A percentile compares a stretch with the other conserved stretches of the same genome.
phyloP scores from a whole-genome alignment of 2,113 vertebrate genomes.

The Cyprinodon tularosa region DNA sequence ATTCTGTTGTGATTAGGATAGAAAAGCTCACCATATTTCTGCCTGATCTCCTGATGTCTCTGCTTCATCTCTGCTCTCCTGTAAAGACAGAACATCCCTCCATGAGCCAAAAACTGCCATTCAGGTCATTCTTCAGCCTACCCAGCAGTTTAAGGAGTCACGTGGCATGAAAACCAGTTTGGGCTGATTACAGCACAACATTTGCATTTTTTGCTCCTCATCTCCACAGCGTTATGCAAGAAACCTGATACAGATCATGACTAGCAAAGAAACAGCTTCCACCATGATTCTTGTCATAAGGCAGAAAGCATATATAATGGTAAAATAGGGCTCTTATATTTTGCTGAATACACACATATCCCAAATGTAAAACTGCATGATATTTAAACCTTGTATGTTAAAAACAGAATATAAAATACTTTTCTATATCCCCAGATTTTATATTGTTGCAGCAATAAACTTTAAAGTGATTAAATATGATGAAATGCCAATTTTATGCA shows the following conservation, averaged over 20 bases:
- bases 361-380: not conserved
- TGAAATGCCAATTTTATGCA: too few relatives aligned
- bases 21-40: constrained; percentile 88
- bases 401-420: too few relatives aligned
- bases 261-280: constrained; percentile 6
- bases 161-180: constrained; percentile 54
- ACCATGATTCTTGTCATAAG: not conserved
- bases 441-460: too few relatives aligned
- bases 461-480: too few relatives aligned
- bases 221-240: not conserved
- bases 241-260: constrained; percentile 20
- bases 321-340: not conserved
- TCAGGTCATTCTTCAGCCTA: constrained; percentile 4
- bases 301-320: not conserved
- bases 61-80: constrained; percentile 92
- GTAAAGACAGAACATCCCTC: constrained; percentile 41
- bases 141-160: constrained; percentile 7
- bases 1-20: not conserved
- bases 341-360: not conserved
- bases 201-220: constrained; percentile 11
- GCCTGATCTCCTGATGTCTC: constrained; percentile 93
- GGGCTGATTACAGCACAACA: constrained; percentile 25
- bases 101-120: constrained; percentile 13
- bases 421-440: too few relatives aligned
- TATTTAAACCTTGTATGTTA: too few relatives aligned